Conservation (phyloP, 2,888 invertebrate genomes). For the Pollenia amentaria region DNA sequence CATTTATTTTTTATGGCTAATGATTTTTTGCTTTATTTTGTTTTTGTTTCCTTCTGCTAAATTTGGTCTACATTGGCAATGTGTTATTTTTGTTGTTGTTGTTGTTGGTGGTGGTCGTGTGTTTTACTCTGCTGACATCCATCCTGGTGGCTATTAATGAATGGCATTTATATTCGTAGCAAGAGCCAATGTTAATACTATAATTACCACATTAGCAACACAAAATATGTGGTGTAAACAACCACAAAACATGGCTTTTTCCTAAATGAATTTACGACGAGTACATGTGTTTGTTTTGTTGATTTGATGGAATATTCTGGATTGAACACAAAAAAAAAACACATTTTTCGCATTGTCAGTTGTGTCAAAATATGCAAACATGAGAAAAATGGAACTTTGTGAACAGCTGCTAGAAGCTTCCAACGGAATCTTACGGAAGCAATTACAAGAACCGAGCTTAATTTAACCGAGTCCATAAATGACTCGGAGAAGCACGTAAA, state of each 20-base stretch:
- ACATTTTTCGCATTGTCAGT: not conserved
- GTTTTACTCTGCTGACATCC: slow-evolving; percentile 37
- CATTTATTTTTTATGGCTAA: slow-evolving; percentile 27
- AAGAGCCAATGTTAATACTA: slow-evolving; percentile 47
- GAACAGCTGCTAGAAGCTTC: too few relatives aligned
- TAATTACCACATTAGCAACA: slow-evolving; percentile 64
- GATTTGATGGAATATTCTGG: slow-evolving; percentile 12
- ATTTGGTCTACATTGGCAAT: slow-evolving; percentile 39
- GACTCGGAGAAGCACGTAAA: too few relatives aligned
- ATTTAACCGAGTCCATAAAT: too few relatives aligned
- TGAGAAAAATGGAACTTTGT: not conserved
- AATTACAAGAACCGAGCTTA: too few relatives aligned
- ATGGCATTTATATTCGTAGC: slow-evolving; percentile 52
- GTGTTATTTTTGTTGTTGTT: not conserved
- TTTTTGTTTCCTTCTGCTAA: slow-evolving; percentile 11
- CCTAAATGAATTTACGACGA: slow-evolving; percentile 40
- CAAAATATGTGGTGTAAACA: slow-evolving; percentile 63
- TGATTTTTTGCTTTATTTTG: not conserved
- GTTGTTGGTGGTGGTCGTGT: slow-evolving; percentile 24
- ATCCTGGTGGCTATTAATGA: slow-evolving; percentile 55
- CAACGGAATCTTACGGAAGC: too few relatives aligned
- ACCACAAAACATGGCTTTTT: slow-evolving; percentile 60
- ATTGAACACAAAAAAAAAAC: not conserved
- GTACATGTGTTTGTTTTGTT: slow-evolving; percentile 18
- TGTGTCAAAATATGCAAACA: slow-evolving; percentile 2